A percentile compares a stretch with the other conserved stretches of the same genome.
Conservation (phyloP, 2,888 invertebrate genomes). For the Tortricodes alternella region DNA sequence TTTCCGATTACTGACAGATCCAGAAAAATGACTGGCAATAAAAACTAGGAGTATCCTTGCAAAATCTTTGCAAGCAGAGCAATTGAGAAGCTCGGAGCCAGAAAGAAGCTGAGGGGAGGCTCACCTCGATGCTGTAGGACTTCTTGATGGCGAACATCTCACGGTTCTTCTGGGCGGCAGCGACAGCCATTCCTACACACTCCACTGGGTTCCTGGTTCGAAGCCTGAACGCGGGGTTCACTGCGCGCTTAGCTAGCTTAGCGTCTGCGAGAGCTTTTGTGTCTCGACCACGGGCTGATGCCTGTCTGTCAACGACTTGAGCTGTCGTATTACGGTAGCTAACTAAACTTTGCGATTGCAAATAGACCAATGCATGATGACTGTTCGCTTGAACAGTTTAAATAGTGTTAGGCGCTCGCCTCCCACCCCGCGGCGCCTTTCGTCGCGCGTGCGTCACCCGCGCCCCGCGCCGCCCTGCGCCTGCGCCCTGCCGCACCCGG, state of each 20-base stretch:
- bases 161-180: slow-evolving; percentile 96
- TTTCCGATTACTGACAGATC: no score
- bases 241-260: slow-evolving; percentile 79
- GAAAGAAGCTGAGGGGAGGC: slow-evolving; percentile 46
- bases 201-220: slow-evolving; percentile 67
- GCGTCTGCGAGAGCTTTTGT: slow-evolving; percentile 78
- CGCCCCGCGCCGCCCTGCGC: slow-evolving; percentile 58
- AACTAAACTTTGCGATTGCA: slow-evolving; percentile 85
- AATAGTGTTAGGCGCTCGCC: slow-evolving; percentile 82
- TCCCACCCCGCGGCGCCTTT: slow-evolving; percentile 81
- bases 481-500: slow-evolving; percentile 32
- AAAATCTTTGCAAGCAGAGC: slow-evolving; percentile 6
- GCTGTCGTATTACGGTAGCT: slow-evolving; percentile 82
- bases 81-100: slow-evolving; percentile 17
- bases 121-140: slow-evolving; percentile 98
- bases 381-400: slow-evolving; percentile 85
- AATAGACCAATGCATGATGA: slow-evolving; percentile 87
- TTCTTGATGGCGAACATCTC: slow-evolving; percentile 99
- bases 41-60: slow-evolving; percentile 31
- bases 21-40: slow-evolving; percentile 37
- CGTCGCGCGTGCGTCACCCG: slow-evolving; percentile 84
- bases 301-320: slow-evolving; percentile 82
- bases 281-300: slow-evolving; percentile 84
- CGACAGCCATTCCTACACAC: slow-evolving; percentile 90
- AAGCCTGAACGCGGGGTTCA: slow-evolving; percentile 79